Conservation (phyloP, 2,113 vertebrate species). For the Ovibos moschatus region DNA sequence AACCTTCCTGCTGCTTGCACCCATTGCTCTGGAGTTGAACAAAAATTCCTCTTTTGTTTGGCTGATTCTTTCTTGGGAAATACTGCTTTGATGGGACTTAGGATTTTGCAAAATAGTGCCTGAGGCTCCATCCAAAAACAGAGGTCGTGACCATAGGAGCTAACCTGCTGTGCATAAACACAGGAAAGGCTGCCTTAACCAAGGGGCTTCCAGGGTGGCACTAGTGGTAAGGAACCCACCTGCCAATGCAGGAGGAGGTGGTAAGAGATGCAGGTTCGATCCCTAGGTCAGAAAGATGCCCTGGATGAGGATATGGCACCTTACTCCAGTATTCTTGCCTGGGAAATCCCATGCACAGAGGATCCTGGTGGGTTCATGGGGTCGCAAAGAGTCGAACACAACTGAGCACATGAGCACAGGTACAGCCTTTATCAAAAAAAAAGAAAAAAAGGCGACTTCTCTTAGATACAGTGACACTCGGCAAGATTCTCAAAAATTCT, state of each 20-base stretch:
- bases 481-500: background rate
- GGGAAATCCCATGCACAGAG: background rate
- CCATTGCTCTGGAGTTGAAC: background rate
- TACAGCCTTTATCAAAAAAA: background rate
- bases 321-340: background rate
- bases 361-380: background rate
- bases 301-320: background rate
- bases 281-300: background rate
- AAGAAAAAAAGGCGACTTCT: background rate
- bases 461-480: background rate
- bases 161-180: background rate
- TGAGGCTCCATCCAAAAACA: background rate
- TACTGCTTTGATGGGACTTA: background rate
- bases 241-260: background rate
- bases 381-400: rapidly evolving
- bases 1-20: background rate
- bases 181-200: background rate
- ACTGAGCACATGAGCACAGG: background rate
- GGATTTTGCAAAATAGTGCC: background rate
- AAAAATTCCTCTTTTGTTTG: background rate
- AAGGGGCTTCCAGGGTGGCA: background rate
- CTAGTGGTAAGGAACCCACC: background rate
- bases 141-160: background rate
- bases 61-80: background rate
- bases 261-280: background rate